Percentiles rank a stretch among this genome's conserved stretches.
Evolutionary conservation across 2,113 vertebrate species (phyloP).

Genomic region (Aldabrachelys gigantea): DNA sequence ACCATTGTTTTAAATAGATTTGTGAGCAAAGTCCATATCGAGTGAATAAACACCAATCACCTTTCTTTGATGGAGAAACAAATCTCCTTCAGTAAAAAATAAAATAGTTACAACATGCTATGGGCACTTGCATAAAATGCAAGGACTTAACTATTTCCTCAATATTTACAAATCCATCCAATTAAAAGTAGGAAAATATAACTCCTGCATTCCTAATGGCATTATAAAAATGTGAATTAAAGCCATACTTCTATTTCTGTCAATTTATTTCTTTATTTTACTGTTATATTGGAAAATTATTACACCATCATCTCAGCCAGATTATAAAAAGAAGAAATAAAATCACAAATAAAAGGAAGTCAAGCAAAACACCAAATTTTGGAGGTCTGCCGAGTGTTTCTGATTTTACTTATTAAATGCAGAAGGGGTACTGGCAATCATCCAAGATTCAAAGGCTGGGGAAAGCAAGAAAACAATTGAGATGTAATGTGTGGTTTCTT

Average conservation of each 20-base stretch:
- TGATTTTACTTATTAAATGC: constrained; percentile 92
- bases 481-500: constrained; percentile 72
- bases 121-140: background rate
- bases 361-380: constrained; percentile 83
- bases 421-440: constrained; percentile 84
- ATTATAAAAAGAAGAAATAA: constrained; percentile 74
- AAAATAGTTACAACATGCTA: background rate
- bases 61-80: background rate
- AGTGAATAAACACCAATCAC: background rate
- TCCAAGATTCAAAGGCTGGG: constrained; percentile 78
- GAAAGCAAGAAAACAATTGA: constrained; percentile 71
- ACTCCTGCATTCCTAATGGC: background rate
- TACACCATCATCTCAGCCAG: constrained; percentile 59
- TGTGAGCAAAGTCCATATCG: background rate
- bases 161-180: background rate
- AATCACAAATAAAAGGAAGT: constrained; percentile 83
- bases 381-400: constrained; percentile 85
- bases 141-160: background rate
- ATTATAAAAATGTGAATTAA: constrained; percentile 6
- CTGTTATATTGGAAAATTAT: constrained; percentile 68
- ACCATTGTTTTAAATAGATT: constrained; percentile 2
- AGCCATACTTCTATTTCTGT: background rate
- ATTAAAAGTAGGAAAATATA: background rate
- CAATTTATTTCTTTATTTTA: constrained; percentile 49
- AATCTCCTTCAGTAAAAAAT: background rate